Evolutionary conservation across 2,113 vertebrate genomes (phyloP).

Genomic region (Protomyctophum bolini): DNA sequence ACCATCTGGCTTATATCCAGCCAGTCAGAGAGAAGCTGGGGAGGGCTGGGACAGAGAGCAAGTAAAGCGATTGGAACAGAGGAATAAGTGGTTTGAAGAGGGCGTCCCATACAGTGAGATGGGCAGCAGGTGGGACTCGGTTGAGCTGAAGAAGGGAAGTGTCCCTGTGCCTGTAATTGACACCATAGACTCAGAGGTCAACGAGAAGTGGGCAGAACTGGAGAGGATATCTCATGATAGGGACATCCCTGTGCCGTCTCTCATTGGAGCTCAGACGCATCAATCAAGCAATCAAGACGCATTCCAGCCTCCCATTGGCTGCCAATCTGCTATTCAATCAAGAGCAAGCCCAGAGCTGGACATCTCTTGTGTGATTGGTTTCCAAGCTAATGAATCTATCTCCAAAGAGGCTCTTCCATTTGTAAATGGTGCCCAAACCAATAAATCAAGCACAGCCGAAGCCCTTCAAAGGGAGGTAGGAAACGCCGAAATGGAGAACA

Average conservation of each 20-base stretch:
- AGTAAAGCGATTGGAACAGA: constrained; percentile 81
- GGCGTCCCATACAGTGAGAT: constrained; percentile 59
- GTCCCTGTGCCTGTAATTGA: constrained; percentile 72
- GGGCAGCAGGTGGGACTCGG: constrained; percentile 77
- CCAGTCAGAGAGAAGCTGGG: constrained; percentile 75
- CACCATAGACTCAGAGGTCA: constrained; percentile 84
- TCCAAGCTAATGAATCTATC: constrained; percentile 12
- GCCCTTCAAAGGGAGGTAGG: constrained; percentile 87
- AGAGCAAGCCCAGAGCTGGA: constrained; percentile 28
- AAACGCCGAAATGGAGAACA: background rate
- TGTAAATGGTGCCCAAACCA: constrained; percentile 34
- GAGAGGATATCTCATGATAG: constrained; percentile 84
- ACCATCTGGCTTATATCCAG: constrained; percentile 53
- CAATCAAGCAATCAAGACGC: constrained; percentile 30
- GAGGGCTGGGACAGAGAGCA: constrained; percentile 89
- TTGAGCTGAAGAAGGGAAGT: constrained; percentile 85
- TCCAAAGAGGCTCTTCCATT: constrained; percentile 14
- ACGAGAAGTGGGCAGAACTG: constrained; percentile 92
- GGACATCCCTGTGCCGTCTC: constrained; percentile 75
- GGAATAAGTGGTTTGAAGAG: constrained; percentile 81
- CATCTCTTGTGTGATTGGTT: constrained; percentile 3
- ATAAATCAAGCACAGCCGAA: constrained; percentile 64
- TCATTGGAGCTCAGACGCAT: constrained; percentile 55
- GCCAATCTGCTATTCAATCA: constrained; percentile 25
- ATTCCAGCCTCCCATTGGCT: constrained; percentile 13